A percentile compares a stretch with the other conserved stretches of the same genome.
Evolutionary conservation across 2,113 vertebrate species (phyloP).

Genomic region (Nothoprocta pentlandii): DNA sequence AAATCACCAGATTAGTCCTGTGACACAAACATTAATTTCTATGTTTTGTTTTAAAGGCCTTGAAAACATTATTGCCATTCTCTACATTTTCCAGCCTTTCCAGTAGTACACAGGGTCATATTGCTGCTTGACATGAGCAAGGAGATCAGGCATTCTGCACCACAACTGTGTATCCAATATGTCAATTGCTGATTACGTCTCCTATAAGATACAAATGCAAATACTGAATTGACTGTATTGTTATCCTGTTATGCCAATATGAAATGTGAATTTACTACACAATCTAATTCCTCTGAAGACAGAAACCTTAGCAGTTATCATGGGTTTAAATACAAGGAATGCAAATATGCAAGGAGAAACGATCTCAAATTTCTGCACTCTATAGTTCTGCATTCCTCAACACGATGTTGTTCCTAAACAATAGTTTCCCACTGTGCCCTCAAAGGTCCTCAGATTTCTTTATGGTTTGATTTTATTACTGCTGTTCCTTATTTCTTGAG

Average conservation of each 20-base stretch:
- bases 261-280: accelerated
- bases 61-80: not conserved
- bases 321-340: accelerated
- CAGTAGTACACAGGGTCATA: not conserved
- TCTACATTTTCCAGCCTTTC: not conserved
- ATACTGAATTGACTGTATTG: not conserved
- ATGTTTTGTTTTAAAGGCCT: not conserved
- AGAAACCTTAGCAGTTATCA: not conserved
- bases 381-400: too few relatives aligned
- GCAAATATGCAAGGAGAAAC: not conserved
- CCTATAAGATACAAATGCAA: not conserved
- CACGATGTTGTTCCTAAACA: not conserved
- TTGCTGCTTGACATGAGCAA: not conserved
- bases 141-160: not conserved
- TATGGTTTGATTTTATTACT: not conserved
- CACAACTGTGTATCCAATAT: not conserved
- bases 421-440: not conserved
- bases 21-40: not conserved
- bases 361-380: too few relatives aligned
- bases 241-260: not conserved
- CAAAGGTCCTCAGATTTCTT: not conserved
- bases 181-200: not conserved
- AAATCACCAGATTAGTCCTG: not conserved
- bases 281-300: not conserved
- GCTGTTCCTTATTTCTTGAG: not conserved